These are phyloP conservation scores for Pelobates cultripes DNA, from an alignment of 2,797 vertebrate genomes.

Conservation along the genomic window DNA sequence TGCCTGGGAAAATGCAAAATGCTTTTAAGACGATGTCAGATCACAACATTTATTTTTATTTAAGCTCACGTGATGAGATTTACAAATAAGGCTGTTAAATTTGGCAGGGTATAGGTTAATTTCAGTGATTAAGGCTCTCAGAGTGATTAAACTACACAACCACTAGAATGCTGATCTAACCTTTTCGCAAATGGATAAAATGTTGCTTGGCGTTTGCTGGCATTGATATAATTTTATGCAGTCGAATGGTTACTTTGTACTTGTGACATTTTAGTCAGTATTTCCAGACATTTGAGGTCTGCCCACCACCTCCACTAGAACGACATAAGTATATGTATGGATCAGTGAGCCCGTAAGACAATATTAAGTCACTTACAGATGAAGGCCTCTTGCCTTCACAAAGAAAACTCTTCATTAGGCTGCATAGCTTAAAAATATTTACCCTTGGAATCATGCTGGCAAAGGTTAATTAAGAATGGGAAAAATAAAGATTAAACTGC, in stretches of 20 bases:
- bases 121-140: neutral
- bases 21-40: no score
- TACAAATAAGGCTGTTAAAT: no score
- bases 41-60: no score
- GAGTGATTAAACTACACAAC: neutral
- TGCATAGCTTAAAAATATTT: constrained; percentile 56
- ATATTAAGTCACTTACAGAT: constrained; percentile 63
- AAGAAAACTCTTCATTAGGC: constrained; percentile 59
- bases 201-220: neutral
- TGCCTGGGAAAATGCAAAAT: no score
- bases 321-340: constrained; percentile 57
- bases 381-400: constrained; percentile 59
- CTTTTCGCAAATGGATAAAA: neutral
- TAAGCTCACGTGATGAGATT: no score
- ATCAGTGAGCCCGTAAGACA: constrained; percentile 59
- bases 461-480: constrained; percentile 53
- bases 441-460: constrained; percentile 51
- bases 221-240: constrained; percentile 61
- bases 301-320: constrained; percentile 32
- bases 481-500: constrained; percentile 40
- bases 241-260: constrained; percentile 55
- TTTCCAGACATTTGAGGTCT: constrained; percentile 49
- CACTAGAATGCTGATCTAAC: neutral
- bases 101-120: neutral
- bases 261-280: constrained; percentile 41